These are phyloP conservation scores for Kryphioiulus occultus DNA, from an alignment of 2,888 invertebrate species.

Conservation along the genomic window DNA sequence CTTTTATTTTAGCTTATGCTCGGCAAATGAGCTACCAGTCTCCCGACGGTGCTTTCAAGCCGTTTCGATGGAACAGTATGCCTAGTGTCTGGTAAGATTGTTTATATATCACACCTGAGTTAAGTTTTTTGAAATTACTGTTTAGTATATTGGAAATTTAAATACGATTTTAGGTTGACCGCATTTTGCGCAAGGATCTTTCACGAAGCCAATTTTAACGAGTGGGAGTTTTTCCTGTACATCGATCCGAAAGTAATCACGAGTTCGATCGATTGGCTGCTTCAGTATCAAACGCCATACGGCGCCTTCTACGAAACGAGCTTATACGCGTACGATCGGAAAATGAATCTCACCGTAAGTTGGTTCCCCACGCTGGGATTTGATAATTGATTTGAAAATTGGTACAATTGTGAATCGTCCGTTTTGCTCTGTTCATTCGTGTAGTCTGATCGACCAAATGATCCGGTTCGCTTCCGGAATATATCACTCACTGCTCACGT, in stretches of 20 bases:
- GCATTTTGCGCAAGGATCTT: conserved; percentile 88
- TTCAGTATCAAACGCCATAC: conserved; percentile 81
- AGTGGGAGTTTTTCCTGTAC: conserved; percentile 96
- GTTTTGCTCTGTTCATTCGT: background rate
- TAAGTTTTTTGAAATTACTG: conserved; percentile 27
- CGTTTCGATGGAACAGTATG: conserved; percentile 71
- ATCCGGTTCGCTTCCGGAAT: conserved; percentile 67
- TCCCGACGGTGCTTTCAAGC: conserved; percentile 86
- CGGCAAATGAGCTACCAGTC: conserved; percentile 90
- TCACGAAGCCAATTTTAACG: conserved; percentile 92
- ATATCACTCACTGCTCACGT: conserved; percentile 93
- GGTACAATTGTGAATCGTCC: background rate
- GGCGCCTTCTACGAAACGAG: conserved; percentile 84
- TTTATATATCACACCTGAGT: background rate
- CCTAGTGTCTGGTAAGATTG: conserved; percentile 79
- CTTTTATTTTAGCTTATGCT: conserved; percentile 74
- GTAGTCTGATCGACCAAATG: conserved; percentile 54
- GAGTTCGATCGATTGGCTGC: conserved; percentile 83
- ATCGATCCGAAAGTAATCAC: conserved; percentile 88
- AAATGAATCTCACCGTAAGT: conserved; percentile 75
- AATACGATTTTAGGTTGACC: conserved; percentile 73
- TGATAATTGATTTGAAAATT: background rate
- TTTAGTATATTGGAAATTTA: background rate
- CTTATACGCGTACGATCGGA: conserved; percentile 75
- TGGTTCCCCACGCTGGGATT: background rate